phyloP scores from a whole-genome alignment of 2,113 vertebrate genomes.

The Murina feae region DNA sequence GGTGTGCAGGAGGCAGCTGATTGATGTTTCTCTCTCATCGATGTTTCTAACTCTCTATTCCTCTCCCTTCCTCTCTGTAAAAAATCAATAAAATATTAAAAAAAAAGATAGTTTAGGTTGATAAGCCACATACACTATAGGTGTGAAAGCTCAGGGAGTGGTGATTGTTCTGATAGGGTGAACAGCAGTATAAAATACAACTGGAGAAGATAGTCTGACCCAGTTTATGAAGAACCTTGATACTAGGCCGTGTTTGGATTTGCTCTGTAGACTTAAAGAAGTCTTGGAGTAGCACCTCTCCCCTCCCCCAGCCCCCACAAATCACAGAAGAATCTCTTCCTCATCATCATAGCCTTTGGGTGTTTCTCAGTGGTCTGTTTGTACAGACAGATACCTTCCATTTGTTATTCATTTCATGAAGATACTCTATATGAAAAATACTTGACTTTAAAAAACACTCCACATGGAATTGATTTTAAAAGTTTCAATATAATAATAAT shows the following conservation, averaged over 20 bases:
- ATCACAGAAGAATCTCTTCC: background rate
- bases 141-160: background rate
- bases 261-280: background rate
- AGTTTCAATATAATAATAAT: conserved; percentile 13
- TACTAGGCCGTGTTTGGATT: background rate
- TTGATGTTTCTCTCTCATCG: too few relatives aligned
- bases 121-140: background rate
- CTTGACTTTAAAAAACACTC: conserved; percentile 22
- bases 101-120: background rate
- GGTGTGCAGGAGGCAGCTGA: too few relatives aligned
- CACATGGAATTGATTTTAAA: background rate
- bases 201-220: background rate
- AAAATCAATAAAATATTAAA: too few relatives aligned
- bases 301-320: background rate
- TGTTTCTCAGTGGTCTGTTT: background rate
- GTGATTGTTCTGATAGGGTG: background rate
- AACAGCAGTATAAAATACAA: background rate
- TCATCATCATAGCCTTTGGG: background rate
- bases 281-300: background rate
- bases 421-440: background rate
- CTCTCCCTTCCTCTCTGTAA: too few relatives aligned
- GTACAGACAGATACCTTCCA: background rate
- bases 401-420: conserved; percentile 11
- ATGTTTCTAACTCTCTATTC: too few relatives aligned
- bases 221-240: background rate